A percentile compares a stretch with the other conserved stretches of the same genome.
phyloP scores from a whole-genome alignment of 2,113 vertebrate species.

The Spea multiplicata region DNA sequence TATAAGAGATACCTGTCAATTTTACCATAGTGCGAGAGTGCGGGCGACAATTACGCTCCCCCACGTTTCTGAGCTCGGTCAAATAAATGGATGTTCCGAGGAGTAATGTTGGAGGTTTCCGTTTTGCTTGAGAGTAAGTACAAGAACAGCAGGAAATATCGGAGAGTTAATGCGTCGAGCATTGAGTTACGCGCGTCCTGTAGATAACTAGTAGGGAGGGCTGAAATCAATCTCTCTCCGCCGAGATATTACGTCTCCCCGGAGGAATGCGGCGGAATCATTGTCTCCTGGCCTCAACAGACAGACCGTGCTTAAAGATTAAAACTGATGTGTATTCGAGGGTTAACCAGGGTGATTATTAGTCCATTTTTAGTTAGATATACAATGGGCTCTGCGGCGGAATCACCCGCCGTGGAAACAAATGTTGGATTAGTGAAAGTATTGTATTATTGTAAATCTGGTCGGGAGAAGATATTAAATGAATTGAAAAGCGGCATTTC shows the following conservation, averaged over 20 bases:
- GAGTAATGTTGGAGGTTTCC: not conserved
- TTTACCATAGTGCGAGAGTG: not conserved
- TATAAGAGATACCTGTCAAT: constrained; percentile 11
- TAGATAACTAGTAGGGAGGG: constrained; percentile 15
- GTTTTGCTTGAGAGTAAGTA: not conserved
- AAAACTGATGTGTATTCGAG: not conserved
- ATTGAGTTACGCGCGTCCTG: constrained; percentile 14
- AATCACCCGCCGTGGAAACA: constrained; percentile 15
- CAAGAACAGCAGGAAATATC: not conserved
- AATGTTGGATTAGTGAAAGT: constrained; percentile 33
- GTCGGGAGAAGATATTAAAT: constrained; percentile 39
- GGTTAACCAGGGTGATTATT: constrained; percentile 31
- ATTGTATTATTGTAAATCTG: constrained; percentile 37
- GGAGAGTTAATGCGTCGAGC: not conserved
- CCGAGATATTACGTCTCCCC: not conserved
- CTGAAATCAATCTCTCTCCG: constrained; percentile 14
- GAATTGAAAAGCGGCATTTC: constrained; percentile 22
- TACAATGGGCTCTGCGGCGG: constrained; percentile 12
- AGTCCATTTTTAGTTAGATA: constrained; percentile 4
- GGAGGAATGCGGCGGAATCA: not conserved
- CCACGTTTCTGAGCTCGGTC: not conserved
- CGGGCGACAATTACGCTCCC: not conserved
- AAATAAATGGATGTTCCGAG: constrained; percentile 29
- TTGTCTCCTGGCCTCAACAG: not conserved
- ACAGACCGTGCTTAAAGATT: constrained; percentile 5